Base-by-base conservation (phyloP, 2,797 vertebrate genomes). In the Carduelis carduelis region DNA sequence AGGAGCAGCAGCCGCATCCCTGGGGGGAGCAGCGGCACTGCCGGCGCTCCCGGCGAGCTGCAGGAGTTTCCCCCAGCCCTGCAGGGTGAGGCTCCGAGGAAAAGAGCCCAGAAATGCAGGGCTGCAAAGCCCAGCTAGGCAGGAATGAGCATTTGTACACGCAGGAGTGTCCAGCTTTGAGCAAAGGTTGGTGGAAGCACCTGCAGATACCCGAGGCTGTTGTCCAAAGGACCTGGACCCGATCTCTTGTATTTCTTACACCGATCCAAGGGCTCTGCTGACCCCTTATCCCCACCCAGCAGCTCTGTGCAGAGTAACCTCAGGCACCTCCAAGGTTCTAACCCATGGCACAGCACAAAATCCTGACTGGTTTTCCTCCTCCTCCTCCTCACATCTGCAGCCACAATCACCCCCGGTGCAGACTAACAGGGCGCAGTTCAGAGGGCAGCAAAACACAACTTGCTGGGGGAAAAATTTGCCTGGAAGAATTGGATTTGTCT, bases 141-240 rank as follows among this genome's bases (percentile, higher is more conserved):
- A 53, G 50, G 46, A 86, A 46, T 0, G 0, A 57, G 35, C 8
- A 3, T 28, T 56, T 14, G 5, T 26, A 6, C 6, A 15, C 8
- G 14, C 57, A 37, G 41, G 14, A 23, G 26, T 5, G 14, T 2
- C 76, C 4, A 0, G 11, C 35, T 64, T 32, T 1, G 12, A 19
- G 2, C 9, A 2, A 1, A 50, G 79, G 32, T 46, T 34, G 0
- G 1, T 8, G 16, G 52, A 14, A 68, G 46, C n/a, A 23, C 41
- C 35, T 19, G 6, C 17, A 68, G 52, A 34, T 0, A 6, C 12
- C 39, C 1, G 2, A 57, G 50, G 23, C n/a, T 1, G 0, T 2
- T 21, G 13, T n/a, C 39, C 79, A 70, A 71, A 68, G 21, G 43
- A 0, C 46, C 34, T 5, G 32, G n/a, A 16, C 2, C 65, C 3